Base-by-base conservation (phyloP, 2,113 vertebrate genomes). In the Mormoops blainvillei region DNA sequence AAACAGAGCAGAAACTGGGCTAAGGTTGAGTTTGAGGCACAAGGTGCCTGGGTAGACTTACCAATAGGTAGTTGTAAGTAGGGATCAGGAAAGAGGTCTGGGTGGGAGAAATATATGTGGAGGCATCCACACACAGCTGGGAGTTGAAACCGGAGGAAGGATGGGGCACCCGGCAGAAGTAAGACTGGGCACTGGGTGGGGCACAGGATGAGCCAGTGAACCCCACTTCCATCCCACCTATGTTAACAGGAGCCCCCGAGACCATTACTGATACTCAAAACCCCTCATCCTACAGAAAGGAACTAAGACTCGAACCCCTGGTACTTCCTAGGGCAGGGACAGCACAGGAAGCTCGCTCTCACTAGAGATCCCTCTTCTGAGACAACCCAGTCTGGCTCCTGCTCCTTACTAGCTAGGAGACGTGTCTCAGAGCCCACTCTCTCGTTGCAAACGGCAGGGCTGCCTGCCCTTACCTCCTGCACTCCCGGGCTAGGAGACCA, bases 151-250 rank as follows among this genome's bases (percentile, higher is more conserved):
- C 22, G 14, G 7, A 70, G 36, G 20, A 24, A n/a, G 68, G 58
- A 33, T 16, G 36, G 41, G 19, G 41, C 71, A 38, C 43, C 31
- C 1, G 26, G 54, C 45, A 5, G 91, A 90, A 24, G 48, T 1
- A 22, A 12, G 61, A 36, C 19, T 0, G 3, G 48, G 58, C 9
- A n/a, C 20, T 5, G 61, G n/a, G 22, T 3, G 12, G 16, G 43
- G 18, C 20, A 14, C 9, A 8, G 14, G 2, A 24, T 12, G 12
- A 7, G 20, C 24, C 45, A 24, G 56, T 31, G 36, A 77, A 26
- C 19, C 16, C 82, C 28, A 18, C 63, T 12, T 13, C 67, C n/a
- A n/a, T 33, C 38, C 12, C 10, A n/a, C 0, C 5, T 14, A 0
- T 5, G 33, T 26, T 61, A 12, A 7, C 3, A 43, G 52, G 50